phyloP scores from a whole-genome alignment of 2,797 vertebrate species.

The Alosa sapidissima region DNA sequence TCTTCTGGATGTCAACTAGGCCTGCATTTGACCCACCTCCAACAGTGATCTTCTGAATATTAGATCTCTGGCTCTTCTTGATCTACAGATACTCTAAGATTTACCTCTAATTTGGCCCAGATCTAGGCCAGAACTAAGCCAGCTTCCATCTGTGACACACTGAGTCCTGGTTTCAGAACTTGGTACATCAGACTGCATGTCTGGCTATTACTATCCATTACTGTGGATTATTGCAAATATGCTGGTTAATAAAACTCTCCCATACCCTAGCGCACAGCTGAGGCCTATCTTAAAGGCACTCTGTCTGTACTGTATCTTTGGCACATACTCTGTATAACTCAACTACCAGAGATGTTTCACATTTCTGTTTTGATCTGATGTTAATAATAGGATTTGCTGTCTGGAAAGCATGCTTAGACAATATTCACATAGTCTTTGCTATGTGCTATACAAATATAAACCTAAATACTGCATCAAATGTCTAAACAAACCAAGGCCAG shows the following conservation, averaged over 20 bases:
- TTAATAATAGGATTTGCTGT: constrained; percentile 2
- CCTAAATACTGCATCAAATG: background rate
- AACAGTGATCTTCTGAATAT: too few species aligned
- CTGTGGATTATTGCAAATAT: background rate
- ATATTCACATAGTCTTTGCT: background rate
- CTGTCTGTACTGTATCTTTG: background rate
- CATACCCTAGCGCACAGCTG: background rate
- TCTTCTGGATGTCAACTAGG: too few species aligned
- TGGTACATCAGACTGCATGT: background rate
- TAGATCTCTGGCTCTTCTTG: too few species aligned
- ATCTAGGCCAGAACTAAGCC: background rate
- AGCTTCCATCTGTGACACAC: background rate
- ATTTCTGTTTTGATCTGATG: constrained; percentile 16
- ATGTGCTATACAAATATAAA: background rate
- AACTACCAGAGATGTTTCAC: constrained; percentile 2
- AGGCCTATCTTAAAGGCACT: background rate
- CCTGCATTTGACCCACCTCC: too few species aligned
- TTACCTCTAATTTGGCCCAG: background rate
- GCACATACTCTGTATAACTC: background rate
- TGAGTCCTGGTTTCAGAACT: background rate
- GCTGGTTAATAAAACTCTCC: background rate
- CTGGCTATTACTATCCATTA: background rate
- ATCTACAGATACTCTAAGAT: too few species aligned
- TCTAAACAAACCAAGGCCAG: background rate
- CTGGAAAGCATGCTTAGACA: constrained; percentile 17